Conservation (phyloP, 1,140 invertebrate genomes). For the Meloidogyne exigua region DNA sequence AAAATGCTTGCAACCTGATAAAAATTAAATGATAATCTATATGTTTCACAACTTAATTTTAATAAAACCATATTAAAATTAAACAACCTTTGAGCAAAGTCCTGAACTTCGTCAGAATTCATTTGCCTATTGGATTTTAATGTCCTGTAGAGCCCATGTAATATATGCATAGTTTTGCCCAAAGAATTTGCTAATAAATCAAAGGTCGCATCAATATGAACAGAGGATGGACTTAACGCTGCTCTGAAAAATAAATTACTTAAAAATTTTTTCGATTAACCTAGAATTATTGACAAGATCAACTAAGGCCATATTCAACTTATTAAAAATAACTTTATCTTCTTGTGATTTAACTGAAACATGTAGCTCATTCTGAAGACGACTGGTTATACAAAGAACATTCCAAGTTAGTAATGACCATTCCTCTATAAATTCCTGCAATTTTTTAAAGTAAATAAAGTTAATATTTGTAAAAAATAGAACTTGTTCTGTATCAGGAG, state of each 20-base stretch:
- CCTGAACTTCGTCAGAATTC: conserved; percentile 36
- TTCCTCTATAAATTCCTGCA: conserved; percentile 61
- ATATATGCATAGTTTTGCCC: conserved; percentile 42
- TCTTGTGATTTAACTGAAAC: conserved; percentile 48
- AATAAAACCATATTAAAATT: conserved; percentile 22
- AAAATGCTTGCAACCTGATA: conserved; percentile 40
- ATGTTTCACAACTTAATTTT: no score
- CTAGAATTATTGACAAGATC: conserved; percentile 56
- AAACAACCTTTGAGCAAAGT: conserved; percentile 29
- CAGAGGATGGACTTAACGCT: conserved; percentile 40
- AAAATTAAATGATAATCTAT: no score
- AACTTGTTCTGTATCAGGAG: conserved; percentile 31
- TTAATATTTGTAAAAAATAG: neutral
- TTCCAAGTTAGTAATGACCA: conserved; percentile 64
- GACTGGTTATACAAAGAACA: conserved; percentile 58
- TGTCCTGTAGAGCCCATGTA: conserved; percentile 42
- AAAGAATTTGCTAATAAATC: conserved; percentile 31
- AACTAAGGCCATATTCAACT: conserved; percentile 58
- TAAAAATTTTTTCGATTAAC: conserved; percentile 5
- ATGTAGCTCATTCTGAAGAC: conserved; percentile 50
- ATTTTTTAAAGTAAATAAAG: neutral
- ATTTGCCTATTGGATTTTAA: conserved; percentile 39
- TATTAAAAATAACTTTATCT: conserved; percentile 57
- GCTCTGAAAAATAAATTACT: conserved; percentile 26
- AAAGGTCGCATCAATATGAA: conserved; percentile 42